Base-by-base conservation (phyloP, 2,797 vertebrate genomes). In the Enteromius viviparus region DNA sequence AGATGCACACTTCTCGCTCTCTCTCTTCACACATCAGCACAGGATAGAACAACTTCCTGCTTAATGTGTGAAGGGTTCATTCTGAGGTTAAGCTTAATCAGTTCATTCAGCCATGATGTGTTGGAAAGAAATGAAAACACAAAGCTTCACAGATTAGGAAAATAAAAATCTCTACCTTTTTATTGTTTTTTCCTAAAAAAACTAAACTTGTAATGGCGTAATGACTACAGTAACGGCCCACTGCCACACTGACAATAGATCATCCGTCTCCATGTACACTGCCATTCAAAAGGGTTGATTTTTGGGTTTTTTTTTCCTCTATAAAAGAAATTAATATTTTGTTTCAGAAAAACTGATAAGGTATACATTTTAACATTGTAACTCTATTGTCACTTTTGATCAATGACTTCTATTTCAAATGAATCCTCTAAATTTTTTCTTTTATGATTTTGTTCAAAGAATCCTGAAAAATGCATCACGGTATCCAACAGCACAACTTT, bases 91-190 rank as follows among this genome's bases (percentile, higher is more conserved):
- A 66, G 74, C 26, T 42, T 58, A 26, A 55, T 58, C 4, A 26
- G 19, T 32, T 23, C 11, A 65, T 58, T 21, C 47, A 74, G 19
- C 32, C 19, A n/a, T 42, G 51, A 51, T 72, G 34, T 40, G 29
- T 11, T 64, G 26, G 11, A 74, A 83, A 72, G 11, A 37, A 83
- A 81, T 21, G 17, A 72, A 76, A 71, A 53, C 58, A 23, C 77
- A 34, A 32, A 58, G 45, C 34, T n/a, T 47, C 12, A 8, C 40
- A 3, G 14, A 11, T 62, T 7, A 15, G 34, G n/a, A 42, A 72
- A 66, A 64, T 10, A 65, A 68, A 29, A 74, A 21, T 10, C 12
- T 21, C 6, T 29, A 29, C 29, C 55, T 34, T 26, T 21, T 7
- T 2, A 66, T 26, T 80, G 53, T 64, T 53, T 34, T 3, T 3